Base-by-base conservation (phyloP, 2,113 vertebrate genomes). In the Mirounga angustirostris region DNA sequence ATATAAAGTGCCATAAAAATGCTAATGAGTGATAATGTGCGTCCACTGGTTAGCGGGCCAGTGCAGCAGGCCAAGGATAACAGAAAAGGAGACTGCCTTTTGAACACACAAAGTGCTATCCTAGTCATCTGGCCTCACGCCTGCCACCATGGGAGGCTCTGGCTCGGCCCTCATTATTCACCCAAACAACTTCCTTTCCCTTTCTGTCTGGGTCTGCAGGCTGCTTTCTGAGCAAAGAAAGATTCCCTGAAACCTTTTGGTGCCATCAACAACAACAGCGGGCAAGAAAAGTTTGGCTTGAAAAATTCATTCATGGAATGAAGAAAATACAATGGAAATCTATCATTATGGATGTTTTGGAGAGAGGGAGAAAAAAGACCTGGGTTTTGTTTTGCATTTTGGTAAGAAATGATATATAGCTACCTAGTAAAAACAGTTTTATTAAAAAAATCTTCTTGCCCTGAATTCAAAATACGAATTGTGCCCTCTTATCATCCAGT, bases 351-450 rank as follows among this genome's bases (percentile, higher is more conserved):
- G 98, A 93, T 98, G 97, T 98, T 98, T 98, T 92, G 90, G 91
- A 76, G 65, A 67, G 63, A 67, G 33, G 50, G 26, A 15, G 0
- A n/a, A 52, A 54, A 56, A 96, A 97, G 65, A 96, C 96, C 92
- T 78, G 71, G 97, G 95, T 97, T 98, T 98, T 98, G 98, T 98
- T 99, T 99, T 99, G 98, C 98, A 99, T 99, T 99, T 98, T 97
- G 97, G 98, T 98, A 98, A 97, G 98, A 99, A 98, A 98, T 99
- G 98, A 99, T 99, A 73, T 98, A 98, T 98, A 95, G 97, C 97
- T 98, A 98, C 97, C 98, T 98, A 98, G 98, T 98, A 98, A 98
- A 99, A 99, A 98, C 98, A 98, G 98, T 99, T 98, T 99, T 99
- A 99, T 99, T 99, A 99, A 99, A 99, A 98, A 99, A 97, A 99